These are phyloP conservation scores for Cyprinodon brontotheroides DNA, from an alignment of 2,113 vertebrate species.

Conservation along the genomic window DNA sequence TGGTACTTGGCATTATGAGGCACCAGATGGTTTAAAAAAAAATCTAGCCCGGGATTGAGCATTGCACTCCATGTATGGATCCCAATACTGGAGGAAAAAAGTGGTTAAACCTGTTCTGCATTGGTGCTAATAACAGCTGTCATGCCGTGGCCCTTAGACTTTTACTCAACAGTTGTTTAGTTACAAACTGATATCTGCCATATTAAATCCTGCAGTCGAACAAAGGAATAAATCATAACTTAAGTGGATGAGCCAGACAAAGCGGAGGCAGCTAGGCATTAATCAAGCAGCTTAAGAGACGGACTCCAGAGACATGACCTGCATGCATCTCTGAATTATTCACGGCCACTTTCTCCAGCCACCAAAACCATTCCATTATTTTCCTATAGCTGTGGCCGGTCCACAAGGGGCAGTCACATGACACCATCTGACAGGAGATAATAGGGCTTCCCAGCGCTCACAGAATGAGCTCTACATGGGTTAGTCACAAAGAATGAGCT, in stretches of 20 bases:
- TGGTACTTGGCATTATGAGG: constrained; percentile 12
- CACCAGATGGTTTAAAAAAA: constrained; percentile 59
- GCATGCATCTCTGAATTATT: constrained; percentile 77
- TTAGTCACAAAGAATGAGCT: constrained; percentile 8
- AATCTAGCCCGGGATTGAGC: constrained; percentile 47
- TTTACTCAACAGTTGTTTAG: not conserved
- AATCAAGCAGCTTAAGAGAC: constrained; percentile 43
- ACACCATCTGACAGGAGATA: constrained; percentile 70
- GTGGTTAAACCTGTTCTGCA: constrained; percentile 32
- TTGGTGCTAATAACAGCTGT: not conserved
- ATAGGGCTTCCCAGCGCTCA: constrained; percentile 56
- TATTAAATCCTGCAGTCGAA: not conserved
- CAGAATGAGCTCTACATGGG: constrained; percentile 42
- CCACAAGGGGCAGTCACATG: constrained; percentile 72
- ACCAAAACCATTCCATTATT: constrained; percentile 76
- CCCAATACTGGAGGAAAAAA: constrained; percentile 20
- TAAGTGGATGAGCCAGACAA: constrained; percentile 21
- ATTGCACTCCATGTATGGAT: constrained; percentile 31
- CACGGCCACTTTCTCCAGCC: constrained; percentile 79
- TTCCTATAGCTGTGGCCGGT: constrained; percentile 64
- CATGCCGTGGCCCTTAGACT: not conserved
- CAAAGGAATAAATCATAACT: constrained; percentile 15
- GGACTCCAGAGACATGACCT: constrained; percentile 39
- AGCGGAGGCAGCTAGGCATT: constrained; percentile 40
- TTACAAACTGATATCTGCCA: not conserved